phyloP scores from a whole-genome alignment of 2,888 invertebrate species.

The Crepidodera aurea region DNA sequence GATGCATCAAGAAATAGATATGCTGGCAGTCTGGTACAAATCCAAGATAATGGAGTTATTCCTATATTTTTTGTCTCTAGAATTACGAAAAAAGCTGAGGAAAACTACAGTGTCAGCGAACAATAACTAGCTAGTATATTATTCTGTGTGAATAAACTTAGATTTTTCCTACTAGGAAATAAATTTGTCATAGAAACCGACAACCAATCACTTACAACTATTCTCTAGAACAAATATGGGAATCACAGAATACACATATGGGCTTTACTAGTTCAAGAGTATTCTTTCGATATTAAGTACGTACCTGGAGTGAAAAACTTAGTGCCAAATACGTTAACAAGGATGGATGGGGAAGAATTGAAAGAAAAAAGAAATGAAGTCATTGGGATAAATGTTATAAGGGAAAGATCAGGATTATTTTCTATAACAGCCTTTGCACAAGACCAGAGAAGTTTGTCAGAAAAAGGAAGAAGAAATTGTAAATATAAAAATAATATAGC shows the following conservation, averaged over 20 bases:
- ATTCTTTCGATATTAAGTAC: slow-evolving; percentile 15
- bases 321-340: not conserved
- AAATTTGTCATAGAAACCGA: too few relatives aligned
- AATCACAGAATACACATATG: slow-evolving; percentile 24
- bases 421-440: not conserved
- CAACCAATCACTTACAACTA: not conserved
- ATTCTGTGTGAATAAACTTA: slow-evolving; percentile 15
- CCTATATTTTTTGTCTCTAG: slow-evolving; percentile 16
- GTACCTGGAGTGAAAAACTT: not conserved
- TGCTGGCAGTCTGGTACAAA: slow-evolving; percentile 20
- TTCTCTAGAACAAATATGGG: slow-evolving; percentile 22
- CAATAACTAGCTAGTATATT: slow-evolving; percentile 11
- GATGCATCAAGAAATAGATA: slow-evolving; percentile 20
- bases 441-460: not conserved
- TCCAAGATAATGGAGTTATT: not conserved
- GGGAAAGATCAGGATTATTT: not conserved
- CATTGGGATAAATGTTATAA: not conserved
- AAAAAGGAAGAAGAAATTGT: not conserved
- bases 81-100: slow-evolving; percentile 11
- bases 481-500: too few relatives aligned
- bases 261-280: not conserved
- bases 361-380: not conserved
- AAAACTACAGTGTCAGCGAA: slow-evolving; percentile 3
- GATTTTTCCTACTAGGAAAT: slow-evolving; percentile 20
- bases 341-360: not conserved